These are phyloP conservation scores for Hyposmocoma kahamanoa DNA, from an alignment of 1,140 invertebrate genomes.

Conservation along the genomic window DNA sequence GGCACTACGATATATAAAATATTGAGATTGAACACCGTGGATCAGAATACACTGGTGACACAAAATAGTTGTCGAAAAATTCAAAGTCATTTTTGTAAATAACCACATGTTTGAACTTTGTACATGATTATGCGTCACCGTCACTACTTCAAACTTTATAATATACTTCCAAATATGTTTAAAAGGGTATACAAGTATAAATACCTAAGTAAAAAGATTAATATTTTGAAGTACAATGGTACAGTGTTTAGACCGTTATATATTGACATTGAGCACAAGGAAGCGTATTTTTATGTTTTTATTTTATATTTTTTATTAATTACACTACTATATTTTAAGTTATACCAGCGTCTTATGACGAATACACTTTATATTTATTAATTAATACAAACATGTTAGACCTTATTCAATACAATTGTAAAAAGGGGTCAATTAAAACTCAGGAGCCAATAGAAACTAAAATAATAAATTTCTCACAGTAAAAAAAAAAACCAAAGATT, in stretches of 20 bases:
- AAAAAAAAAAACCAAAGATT: no score
- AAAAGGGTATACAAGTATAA: constrained; percentile 15
- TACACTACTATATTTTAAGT: constrained; percentile 34
- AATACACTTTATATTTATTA: constrained; percentile 37
- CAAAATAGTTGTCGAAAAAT: no score
- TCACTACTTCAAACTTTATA: no score
- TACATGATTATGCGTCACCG: no score
- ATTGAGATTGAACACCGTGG: constrained; percentile 56
- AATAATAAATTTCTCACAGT: no score
- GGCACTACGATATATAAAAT: constrained; percentile 9
- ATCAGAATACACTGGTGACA: no score
- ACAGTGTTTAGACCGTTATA: constrained; percentile 55
- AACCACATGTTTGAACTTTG: no score
- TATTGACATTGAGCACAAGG: constrained; percentile 68
- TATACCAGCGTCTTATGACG: constrained; percentile 67
- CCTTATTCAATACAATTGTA: no score
- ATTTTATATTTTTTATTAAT: constrained; percentile 33
- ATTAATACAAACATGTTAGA: constrained; percentile 48
- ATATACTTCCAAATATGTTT: constrained; percentile 20
- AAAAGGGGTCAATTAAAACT: no score
- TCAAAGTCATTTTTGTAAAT: no score
- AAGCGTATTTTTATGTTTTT: constrained; percentile 57
- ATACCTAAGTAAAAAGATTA: constrained; percentile 22
- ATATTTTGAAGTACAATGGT: constrained; percentile 28
- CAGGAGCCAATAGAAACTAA: no score